Conservation (phyloP, 1,140 invertebrate genomes). For the Sinella curviseta region DNA sequence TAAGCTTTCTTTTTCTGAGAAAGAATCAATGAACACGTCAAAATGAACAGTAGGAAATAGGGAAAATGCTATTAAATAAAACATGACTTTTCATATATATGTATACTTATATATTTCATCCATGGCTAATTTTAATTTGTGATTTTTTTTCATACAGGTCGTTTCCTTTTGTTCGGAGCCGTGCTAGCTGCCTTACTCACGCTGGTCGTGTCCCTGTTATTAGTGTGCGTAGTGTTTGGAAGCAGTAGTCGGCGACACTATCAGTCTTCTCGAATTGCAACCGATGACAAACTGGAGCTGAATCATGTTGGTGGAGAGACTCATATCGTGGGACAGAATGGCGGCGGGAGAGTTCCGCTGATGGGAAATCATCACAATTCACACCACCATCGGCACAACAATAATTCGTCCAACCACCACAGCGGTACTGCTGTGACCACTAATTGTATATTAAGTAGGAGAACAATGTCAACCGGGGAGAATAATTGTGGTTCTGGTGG, state of each 20-base stretch:
- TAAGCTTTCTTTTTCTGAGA: no score
- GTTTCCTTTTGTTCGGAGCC: conserved; percentile 60
- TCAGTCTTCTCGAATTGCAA: background rate
- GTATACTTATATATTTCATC: background rate
- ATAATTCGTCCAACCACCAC: conserved; percentile 2
- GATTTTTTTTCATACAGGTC: conserved; percentile 53
- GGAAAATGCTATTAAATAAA: no score
- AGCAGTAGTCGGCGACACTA: conserved; percentile 20
- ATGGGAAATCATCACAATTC: conserved; percentile 23
- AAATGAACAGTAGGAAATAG: no score
- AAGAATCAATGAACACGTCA: no score
- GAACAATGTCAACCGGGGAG: background rate
- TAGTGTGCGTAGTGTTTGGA: conserved; percentile 58
- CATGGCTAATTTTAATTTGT: no score
- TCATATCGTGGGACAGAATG: background rate
- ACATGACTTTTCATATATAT: background rate
- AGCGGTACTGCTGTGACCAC: background rate
- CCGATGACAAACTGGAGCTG: background rate
- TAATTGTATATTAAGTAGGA: conserved; percentile 5
- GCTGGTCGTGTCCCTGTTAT: conserved; percentile 62
- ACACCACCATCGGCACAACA: background rate
- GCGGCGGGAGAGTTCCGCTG: conserved; percentile 30
- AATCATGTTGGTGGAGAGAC: background rate
- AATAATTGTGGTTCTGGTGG: background rate
- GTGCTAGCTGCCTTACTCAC: conserved; percentile 63